Evolutionary conservation across 2,113 vertebrate genomes (phyloP).

Genomic region (Echinops telfairi): DNA sequence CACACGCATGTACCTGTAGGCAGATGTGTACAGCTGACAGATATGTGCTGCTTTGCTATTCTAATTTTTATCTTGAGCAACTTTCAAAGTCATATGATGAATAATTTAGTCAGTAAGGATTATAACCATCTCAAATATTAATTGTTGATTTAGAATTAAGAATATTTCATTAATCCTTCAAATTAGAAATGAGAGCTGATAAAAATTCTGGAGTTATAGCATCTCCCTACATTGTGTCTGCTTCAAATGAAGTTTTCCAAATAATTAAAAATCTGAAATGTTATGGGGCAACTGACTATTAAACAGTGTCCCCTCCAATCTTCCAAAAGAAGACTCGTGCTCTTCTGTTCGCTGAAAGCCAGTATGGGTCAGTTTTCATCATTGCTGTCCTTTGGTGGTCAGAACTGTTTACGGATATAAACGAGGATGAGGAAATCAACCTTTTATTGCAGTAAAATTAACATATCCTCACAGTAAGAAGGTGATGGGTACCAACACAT

Average conservation of each 20-base stretch:
- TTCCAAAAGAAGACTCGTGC: slow-evolving; percentile 55
- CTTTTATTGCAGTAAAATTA: background rate
- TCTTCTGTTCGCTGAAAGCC: slow-evolving; percentile 58
- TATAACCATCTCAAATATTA: slow-evolving; percentile 75
- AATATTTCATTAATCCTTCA: slow-evolving; percentile 76
- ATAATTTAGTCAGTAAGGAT: slow-evolving; percentile 79
- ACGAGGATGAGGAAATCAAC: slow-evolving; percentile 39
- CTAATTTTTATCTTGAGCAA: slow-evolving; percentile 79
- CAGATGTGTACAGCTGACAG: slow-evolving; percentile 56
- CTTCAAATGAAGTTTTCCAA: slow-evolving; percentile 76
- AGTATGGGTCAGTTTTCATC: background rate
- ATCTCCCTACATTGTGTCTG: slow-evolving; percentile 52
- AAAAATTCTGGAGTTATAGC: slow-evolving; percentile 72
- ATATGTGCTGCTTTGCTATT: slow-evolving; percentile 70
- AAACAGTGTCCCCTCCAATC: slow-evolving; percentile 51
- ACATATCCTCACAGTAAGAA: background rate
- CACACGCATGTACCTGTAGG: background rate
- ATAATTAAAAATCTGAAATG: slow-evolving; percentile 68
- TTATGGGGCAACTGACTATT: slow-evolving; percentile 72
- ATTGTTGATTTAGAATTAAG: slow-evolving; percentile 79
- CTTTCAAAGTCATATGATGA: slow-evolving; percentile 70
- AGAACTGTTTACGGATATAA: slow-evolving; percentile 22
- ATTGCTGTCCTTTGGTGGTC: background rate
- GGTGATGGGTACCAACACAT: background rate
- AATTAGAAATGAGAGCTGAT: slow-evolving; percentile 77